Evolutionary conservation across 2,797 vertebrate species (phyloP).

Genomic region (Cynodonichthys magdalenae): DNA sequence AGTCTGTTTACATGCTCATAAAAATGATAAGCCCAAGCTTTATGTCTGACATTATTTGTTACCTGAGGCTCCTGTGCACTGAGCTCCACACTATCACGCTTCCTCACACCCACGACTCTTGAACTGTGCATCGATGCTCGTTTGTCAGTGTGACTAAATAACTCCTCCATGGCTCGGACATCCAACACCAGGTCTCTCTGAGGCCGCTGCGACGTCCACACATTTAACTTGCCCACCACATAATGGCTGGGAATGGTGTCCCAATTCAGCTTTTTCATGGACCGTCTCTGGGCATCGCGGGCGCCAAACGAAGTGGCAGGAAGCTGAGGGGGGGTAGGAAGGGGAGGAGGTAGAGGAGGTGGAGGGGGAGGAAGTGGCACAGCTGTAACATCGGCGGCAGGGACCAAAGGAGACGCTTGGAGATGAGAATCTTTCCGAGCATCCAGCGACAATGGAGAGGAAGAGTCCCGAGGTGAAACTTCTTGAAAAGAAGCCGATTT

Average conservation of each 20-base stretch:
- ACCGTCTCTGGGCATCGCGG: constrained; percentile 60
- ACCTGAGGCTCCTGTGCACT: constrained; percentile 59
- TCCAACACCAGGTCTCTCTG: constrained; percentile 79
- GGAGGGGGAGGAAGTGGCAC: constrained; percentile 11
- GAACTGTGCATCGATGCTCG: constrained; percentile 33
- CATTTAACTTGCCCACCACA: constrained; percentile 80
- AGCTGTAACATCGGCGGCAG: constrained; percentile 9
- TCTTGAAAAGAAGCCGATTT: constrained; percentile 36
- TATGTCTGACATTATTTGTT: constrained; percentile 1
- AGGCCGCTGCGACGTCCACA: constrained; percentile 77
- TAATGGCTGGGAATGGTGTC: constrained; percentile 83
- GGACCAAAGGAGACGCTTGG: constrained; percentile 7
- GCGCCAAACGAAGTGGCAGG: constrained; percentile 37
- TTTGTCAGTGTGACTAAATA: constrained; percentile 81
- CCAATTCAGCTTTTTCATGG: constrained; percentile 88
- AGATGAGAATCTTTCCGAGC: constrained; percentile 26
- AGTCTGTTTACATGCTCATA: neutral
- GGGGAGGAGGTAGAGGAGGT: neutral
- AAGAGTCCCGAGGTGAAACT: constrained; percentile 22
- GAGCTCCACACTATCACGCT: constrained; percentile 44
- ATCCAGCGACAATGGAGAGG: constrained; percentile 6
- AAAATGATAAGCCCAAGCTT: neutral
- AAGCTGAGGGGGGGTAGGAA: constrained; percentile 19
- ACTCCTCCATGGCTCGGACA: constrained; percentile 82
- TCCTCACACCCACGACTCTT: constrained; percentile 39